Evolutionary conservation across 1,140 invertebrate genomes (phyloP), one percentile per base, ranked within the genome.

Genomic region (Anadara kagoshimensis): DNA sequence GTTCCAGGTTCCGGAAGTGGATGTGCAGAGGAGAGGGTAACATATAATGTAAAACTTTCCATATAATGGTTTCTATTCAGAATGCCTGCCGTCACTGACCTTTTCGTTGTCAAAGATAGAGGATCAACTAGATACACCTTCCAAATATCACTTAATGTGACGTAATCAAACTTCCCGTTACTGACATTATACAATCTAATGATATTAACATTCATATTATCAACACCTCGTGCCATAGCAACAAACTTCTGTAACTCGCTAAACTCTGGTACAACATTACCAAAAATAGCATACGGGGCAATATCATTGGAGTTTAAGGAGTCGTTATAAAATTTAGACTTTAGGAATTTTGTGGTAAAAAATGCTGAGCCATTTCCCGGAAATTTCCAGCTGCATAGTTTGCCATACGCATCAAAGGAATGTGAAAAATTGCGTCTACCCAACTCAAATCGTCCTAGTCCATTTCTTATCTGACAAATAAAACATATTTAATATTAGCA

Each of bases 191-290:
- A 66, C 47, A 82, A 78, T n/a, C 67, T 62, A 49, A 79, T 81
- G 5, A 87, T 75, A 71, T 87, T 87, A 54, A 85, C 77, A 64
- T 86, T 86, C 79, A 84, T 85, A 73, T 87, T 87, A 67, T 87
- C 85, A 20, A 87, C 73, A 2, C 82, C 82, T 11, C 71, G 63
- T 14, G 76, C 4, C 18, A 87, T 26, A 1, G 83, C 78, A 54
- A 75, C 41, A 4, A 84, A 7, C 22, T 69, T 76, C 36, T 86
- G 69, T 0, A 82, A 11, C 18, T 68, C 70, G 20, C 53, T 53
- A 69, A 84, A 84, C 8, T 74, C 69, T 3, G 86, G 86, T 0
- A 53, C 41, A 1, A 83, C 77, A 4, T 67, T 54, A n/a, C 83
- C 75, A 59, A 87, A 84, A 56, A 82, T 51, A 20, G 85, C 45